phyloP scores from a whole-genome alignment of 2,113 vertebrate genomes.

The Ammodytes dubius region DNA sequence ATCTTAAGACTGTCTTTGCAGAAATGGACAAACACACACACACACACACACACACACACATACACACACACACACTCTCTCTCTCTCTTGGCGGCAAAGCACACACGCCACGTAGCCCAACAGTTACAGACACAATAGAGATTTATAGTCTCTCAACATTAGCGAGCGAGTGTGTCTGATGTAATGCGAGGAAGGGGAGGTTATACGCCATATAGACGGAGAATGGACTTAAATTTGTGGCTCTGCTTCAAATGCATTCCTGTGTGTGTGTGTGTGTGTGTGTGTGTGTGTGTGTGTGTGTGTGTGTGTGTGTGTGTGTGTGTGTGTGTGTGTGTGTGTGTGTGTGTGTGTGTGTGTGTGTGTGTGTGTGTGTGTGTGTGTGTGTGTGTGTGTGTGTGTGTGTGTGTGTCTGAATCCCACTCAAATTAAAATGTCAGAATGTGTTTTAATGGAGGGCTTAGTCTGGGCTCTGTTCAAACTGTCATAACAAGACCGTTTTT shows the following conservation, averaged over 20 bases:
- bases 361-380: neutral
- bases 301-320: conserved; percentile 2
- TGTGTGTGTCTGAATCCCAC: conserved; percentile 9
- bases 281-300: neutral
- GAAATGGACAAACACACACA: neutral
- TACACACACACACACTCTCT: too few relatives aligned
- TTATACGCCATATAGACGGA: too few relatives aligned
- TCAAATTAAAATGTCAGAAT: conserved; percentile 60
- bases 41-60: neutral
- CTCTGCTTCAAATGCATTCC: conserved; percentile 9
- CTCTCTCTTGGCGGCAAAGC: neutral
- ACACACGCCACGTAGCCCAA: neutral
- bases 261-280: neutral
- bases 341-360: neutral
- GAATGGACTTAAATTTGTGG: neutral
- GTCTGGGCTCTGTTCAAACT: conserved; percentile 32
- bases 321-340: neutral
- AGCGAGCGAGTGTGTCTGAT: neutral
- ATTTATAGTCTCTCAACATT: neutral
- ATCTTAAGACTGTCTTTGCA: neutral
- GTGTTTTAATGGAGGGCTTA: conserved; percentile 44
- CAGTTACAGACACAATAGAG: neutral
- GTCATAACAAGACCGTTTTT: conserved; percentile 23
- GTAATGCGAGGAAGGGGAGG: neutral
- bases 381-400: neutral